Evolutionary conservation across 2,888 invertebrate species (phyloP), one percentile per base, ranked within the genome.

Genomic region (Nymphalis polychloros): DNA sequence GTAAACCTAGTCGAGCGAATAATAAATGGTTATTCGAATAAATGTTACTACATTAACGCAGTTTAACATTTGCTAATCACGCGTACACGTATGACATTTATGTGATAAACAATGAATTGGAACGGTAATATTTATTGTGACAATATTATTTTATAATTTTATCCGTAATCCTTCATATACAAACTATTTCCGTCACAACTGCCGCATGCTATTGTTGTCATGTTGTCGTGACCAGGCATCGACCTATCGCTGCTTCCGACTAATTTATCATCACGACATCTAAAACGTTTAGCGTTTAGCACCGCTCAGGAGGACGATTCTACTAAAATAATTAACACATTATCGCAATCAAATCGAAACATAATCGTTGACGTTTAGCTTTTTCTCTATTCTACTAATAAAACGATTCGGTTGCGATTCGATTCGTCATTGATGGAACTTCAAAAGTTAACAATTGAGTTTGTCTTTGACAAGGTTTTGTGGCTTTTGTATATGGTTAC

Each of bases 191-290:
- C 67, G 66, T 53, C 61, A 23, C 31, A 52, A 49, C n/a, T 50
- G 41, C 59, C 63, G 35, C 47, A 20, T 47, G 63, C 63, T 52
- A 63, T 67, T 67, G 62, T 67, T 48, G 59, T 63, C 63, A 47
- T 67, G 63, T 63, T 50, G 59, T 59, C 67, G 59, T 67, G 67
- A 67, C 63, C 47, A 59, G 27, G 23, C 67, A 46, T 49, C 57
- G 49, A 57, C 57, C 63, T 47, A 57, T 52, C 46, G 1, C 61
- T 55, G 19, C 53, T 66, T 66, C 66, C 66, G 66, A 66, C 52
- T 48, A 20, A 66, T 61, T 61, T 48, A 53, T 66, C 60, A 61
- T 61, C 53, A 66, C 66, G 66, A 55, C 60, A 52, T 47, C 41
- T 19, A 41, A 63, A 52, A 4, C 41, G 13, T 63, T 59, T 46